These are phyloP conservation scores for Mus caroli DNA, from an alignment of 2,797 vertebrate species.

Conservation along the genomic window DNA sequence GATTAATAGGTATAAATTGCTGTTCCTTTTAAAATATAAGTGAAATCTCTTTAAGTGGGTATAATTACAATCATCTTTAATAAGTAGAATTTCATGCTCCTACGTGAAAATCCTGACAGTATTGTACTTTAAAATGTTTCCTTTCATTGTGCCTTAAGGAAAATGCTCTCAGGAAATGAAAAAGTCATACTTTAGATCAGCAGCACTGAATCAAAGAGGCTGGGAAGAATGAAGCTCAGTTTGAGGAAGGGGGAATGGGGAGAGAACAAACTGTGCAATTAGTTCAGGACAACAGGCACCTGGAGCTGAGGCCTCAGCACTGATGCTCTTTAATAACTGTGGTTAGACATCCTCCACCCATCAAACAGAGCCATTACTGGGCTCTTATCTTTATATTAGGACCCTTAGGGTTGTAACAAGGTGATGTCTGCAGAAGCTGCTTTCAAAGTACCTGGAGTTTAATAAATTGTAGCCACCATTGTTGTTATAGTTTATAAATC, in stretches of 20 bases:
- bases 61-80: constrained; percentile 1
- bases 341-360: background rate
- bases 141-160: constrained; percentile 10
- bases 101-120: background rate
- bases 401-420: background rate
- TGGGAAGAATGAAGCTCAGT: background rate
- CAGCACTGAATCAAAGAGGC: background rate
- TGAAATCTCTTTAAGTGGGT: constrained; percentile 21
- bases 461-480: background rate
- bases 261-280: background rate
- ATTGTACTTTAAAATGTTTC: background rate
- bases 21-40: constrained; percentile 61
- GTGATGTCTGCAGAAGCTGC: background rate
- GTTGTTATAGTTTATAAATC: background rate
- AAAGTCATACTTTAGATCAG: constrained; percentile 4
- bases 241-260: background rate
- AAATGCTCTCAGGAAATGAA: constrained; percentile 20
- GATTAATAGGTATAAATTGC: constrained; percentile 55
- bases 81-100: constrained; percentile 4
- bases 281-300: background rate
- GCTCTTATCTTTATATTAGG: background rate
- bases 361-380: background rate
- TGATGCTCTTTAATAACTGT: background rate
- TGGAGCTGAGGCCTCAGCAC: background rate
- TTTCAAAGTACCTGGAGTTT: constrained; percentile 24